A percentile compares a stretch with the other conserved stretches of the same genome.
Evolutionary conservation across 2,888 invertebrate species (phyloP).

Genomic region (Syrphus vitripennis): DNA sequence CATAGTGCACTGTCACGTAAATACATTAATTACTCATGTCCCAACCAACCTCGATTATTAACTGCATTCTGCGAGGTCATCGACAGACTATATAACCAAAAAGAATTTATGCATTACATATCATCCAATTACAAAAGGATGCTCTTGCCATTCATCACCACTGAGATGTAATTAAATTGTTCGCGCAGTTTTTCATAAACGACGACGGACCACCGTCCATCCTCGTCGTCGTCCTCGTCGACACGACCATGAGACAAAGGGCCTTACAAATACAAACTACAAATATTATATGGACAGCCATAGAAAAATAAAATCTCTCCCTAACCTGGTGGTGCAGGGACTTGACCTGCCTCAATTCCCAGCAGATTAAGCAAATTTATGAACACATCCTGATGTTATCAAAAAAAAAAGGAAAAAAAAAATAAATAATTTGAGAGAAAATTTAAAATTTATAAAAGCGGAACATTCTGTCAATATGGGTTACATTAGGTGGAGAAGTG

Average conservation of each 20-base stretch:
- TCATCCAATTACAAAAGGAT: conserved; percentile 54
- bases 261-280: conserved; percentile 29
- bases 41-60: conserved; percentile 41
- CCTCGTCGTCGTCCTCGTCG: not conserved
- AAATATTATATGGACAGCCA: not conserved
- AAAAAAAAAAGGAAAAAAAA: not conserved
- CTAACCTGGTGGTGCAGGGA: conserved; percentile 44
- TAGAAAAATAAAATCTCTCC: conserved; percentile 48
- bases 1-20: conserved; percentile 2
- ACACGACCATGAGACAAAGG: conserved; percentile 62
- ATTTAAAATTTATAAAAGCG: conserved; percentile 63
- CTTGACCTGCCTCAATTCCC: conserved; percentile 49
- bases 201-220: not conserved
- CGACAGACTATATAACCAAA: conserved; percentile 20
- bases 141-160: conserved; percentile 54
- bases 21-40: conserved; percentile 44
- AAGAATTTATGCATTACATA: conserved; percentile 34
- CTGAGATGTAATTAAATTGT: conserved; percentile 66
- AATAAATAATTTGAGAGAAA: conserved; percentile 8
- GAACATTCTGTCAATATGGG: conserved; percentile 51
- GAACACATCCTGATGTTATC: conserved; percentile 40
- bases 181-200: conserved; percentile 58
- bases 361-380: conserved; percentile 51
- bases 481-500: conserved; percentile 29
- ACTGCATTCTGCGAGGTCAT: conserved; percentile 51